These are phyloP conservation scores for Scylla paramamosain DNA, from an alignment of 1,140 invertebrate species.

Conservation along the genomic window DNA sequence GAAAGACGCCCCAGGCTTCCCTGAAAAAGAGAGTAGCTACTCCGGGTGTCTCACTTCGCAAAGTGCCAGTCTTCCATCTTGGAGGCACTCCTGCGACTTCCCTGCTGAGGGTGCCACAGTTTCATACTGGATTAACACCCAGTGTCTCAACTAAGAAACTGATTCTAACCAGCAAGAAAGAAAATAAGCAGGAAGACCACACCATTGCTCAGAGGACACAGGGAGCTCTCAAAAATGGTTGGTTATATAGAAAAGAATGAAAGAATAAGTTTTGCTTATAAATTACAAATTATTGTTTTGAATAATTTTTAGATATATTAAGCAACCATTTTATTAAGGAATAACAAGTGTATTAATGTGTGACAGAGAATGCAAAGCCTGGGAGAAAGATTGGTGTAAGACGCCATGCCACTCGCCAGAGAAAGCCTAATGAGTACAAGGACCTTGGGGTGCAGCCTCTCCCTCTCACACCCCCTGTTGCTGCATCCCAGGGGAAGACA, in stretches of 20 bases:
- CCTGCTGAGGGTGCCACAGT: neutral
- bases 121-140: constrained; percentile 47
- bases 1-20: constrained; percentile 44
- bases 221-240: neutral
- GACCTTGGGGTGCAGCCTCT: constrained; percentile 54
- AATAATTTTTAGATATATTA: too few species aligned
- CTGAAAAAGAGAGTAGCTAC: constrained; percentile 27
- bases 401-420: neutral
- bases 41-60: constrained; percentile 35
- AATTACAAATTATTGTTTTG: too few species aligned
- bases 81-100: constrained; percentile 54
- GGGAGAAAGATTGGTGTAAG: neutral
- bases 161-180: neutral
- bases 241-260: neutral
- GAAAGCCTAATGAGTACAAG: neutral
- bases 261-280: too few species aligned
- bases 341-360: too few species aligned
- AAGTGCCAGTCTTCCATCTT: constrained; percentile 39
- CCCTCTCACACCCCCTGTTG: constrained; percentile 15
- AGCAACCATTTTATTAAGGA: neutral
- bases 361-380: neutral
- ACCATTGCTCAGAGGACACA: neutral
- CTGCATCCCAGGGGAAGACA: neutral
- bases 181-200: neutral
- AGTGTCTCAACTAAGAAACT: neutral